phyloP scores from a whole-genome alignment of 1,140 invertebrate species.

The Brachionus plicatilis region DNA sequence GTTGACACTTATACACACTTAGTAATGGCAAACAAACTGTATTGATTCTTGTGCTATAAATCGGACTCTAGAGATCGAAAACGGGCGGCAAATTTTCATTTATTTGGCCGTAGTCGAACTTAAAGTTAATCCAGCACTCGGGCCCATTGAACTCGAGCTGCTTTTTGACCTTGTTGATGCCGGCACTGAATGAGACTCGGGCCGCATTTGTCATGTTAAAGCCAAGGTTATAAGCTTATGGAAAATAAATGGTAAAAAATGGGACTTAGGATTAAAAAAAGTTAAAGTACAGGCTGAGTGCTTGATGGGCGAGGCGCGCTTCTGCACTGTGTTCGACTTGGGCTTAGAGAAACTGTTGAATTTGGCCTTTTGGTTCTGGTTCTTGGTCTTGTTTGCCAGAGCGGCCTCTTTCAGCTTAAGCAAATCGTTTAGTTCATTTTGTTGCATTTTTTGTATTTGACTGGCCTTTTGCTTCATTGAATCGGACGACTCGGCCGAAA shows the following conservation, averaged over 20 bases:
- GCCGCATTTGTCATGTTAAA: conserved; percentile 27
- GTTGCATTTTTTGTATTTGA: conserved; percentile 1
- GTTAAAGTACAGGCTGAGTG: conserved; percentile 9
- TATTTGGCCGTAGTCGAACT: conserved; percentile 45
- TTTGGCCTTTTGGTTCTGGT: background rate
- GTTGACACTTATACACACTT: background rate
- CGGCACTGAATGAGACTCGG: background rate
- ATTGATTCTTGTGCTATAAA: background rate
- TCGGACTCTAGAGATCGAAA: background rate
- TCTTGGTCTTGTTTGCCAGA: background rate
- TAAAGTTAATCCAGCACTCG: conserved; percentile 47
- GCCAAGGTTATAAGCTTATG: conserved; percentile 23
- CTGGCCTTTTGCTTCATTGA: background rate
- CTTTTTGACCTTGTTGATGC: conserved; percentile 26
- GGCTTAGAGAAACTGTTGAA: background rate
- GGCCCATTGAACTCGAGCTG: conserved; percentile 37
- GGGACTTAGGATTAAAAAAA: background rate
- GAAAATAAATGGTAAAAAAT: conserved; percentile 1
- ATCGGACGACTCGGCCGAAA: background rate
- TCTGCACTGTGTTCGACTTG: background rate
- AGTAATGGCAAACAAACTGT: background rate
- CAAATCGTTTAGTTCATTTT: conserved; percentile 15
- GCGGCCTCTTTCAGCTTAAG: conserved; percentile 2
- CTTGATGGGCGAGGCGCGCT: background rate
- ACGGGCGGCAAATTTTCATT: conserved; percentile 41